Evolutionary conservation across 1,140 invertebrate genomes (phyloP).

Genomic region (Eumeta japonica): DNA sequence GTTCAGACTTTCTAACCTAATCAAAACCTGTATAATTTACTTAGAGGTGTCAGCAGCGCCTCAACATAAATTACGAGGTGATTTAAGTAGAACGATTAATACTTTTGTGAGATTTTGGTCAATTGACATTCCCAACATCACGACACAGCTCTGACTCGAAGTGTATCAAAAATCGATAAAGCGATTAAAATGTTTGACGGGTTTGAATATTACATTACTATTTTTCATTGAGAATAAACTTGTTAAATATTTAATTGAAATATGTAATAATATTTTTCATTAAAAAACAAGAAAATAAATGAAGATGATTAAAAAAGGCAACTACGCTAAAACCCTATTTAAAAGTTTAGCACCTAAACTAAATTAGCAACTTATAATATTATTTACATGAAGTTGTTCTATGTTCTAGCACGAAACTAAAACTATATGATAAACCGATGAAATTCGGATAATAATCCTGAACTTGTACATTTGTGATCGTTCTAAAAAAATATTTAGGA

Average conservation of each 20-base stretch:
- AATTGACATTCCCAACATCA: slow-evolving; percentile 48
- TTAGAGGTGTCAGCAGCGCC: slow-evolving; percentile 26
- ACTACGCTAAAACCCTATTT: slow-evolving; percentile 11
- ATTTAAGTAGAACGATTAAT: slow-evolving; percentile 55
- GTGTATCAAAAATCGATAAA: too few relatives aligned
- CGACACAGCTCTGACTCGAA: too few relatives aligned
- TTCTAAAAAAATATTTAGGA: too few relatives aligned
- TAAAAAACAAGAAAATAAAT: too few relatives aligned
- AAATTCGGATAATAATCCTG: too few relatives aligned
- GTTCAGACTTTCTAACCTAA: slow-evolving; percentile 53
- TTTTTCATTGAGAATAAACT: too few relatives aligned
- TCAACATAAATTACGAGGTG: slow-evolving; percentile 59
- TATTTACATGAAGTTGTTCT: slow-evolving; percentile 48
- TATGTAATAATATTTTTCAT: too few relatives aligned
- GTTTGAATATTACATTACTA: too few relatives aligned
- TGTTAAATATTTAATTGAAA: too few relatives aligned
- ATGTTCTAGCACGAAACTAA: slow-evolving; percentile 47
- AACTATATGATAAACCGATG: too few relatives aligned
- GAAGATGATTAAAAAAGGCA: slow-evolving; percentile 12
- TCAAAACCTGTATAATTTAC: slow-evolving; percentile 61
- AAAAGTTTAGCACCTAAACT: slow-evolving; percentile 43
- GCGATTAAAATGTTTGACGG: too few relatives aligned
- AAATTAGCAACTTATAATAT: slow-evolving; percentile 41
- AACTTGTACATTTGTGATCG: too few relatives aligned
- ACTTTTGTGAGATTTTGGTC: slow-evolving; percentile 34